These are phyloP conservation scores for Mellilla xanthometata DNA, from an alignment of 2,888 invertebrate species.

Conservation along the genomic window DNA sequence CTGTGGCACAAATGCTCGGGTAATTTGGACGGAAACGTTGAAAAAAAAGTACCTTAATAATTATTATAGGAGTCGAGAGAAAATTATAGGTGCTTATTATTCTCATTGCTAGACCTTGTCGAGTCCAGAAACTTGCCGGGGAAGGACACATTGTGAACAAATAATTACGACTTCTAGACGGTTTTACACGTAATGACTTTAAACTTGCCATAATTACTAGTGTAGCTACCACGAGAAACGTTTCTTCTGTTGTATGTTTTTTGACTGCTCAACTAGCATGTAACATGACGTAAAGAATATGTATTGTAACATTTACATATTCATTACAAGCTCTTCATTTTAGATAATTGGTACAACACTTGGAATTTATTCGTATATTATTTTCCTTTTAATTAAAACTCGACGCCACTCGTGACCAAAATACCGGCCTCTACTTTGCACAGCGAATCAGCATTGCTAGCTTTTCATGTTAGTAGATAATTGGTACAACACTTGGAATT, in stretches of 20 bases:
- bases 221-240: not conserved
- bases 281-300: too few species aligned
- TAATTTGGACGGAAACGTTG: slow-evolving; percentile 66
- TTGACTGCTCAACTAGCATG: too few species aligned
- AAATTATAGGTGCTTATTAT: slow-evolving; percentile 71
- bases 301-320: too few species aligned
- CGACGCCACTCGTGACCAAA: too few species aligned
- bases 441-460: too few species aligned
- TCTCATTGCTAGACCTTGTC: slow-evolving; percentile 53
- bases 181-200: slow-evolving; percentile 4
- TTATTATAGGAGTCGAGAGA: slow-evolving; percentile 59
- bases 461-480: too few species aligned
- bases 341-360: too few species aligned
- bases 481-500: too few species aligned
- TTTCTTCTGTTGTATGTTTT: not conserved
- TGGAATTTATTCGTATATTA: too few species aligned
- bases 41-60: slow-evolving; percentile 63
- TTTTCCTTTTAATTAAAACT: too few species aligned
- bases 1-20: slow-evolving; percentile 36
- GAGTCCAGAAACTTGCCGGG: slow-evolving; percentile 36
- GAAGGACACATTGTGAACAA: slow-evolving; percentile 18
- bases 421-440: too few species aligned
- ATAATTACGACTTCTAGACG: slow-evolving; percentile 11
- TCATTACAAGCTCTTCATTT: too few species aligned
- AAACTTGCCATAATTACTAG: slow-evolving; percentile 2